These are phyloP conservation scores for Morphnarchus princeps DNA, from an alignment of 2,113 vertebrate genomes.

Conservation along the genomic window DNA sequence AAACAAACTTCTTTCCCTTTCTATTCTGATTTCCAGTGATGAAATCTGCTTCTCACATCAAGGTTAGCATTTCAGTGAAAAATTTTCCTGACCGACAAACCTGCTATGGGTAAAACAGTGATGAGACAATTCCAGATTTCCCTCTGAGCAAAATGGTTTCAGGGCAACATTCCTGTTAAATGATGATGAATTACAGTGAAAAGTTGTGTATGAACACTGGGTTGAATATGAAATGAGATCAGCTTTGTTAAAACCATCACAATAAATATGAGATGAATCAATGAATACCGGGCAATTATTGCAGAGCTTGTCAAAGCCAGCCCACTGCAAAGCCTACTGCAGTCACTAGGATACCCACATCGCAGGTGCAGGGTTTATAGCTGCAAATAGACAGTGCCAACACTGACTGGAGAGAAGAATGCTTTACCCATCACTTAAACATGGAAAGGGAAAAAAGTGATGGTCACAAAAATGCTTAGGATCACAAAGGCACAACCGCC, in stretches of 20 bases:
- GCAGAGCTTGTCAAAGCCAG: neutral
- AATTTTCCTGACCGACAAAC: neutral
- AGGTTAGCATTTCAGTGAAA: neutral
- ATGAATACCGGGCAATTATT: neutral
- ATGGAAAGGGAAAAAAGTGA: neutral
- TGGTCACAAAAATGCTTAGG: neutral
- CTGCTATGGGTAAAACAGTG: neutral
- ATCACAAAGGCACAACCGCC: neutral
- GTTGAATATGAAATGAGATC: neutral
- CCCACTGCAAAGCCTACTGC: neutral
- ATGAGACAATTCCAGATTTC: neutral
- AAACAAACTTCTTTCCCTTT: neutral
- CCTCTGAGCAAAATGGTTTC: neutral
- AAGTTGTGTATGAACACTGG: neutral
- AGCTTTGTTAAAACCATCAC: neutral
- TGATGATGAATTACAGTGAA: neutral
- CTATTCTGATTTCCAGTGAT: neutral
- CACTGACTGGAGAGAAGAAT: neutral
- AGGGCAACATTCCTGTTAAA: neutral
- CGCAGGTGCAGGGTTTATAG: neutral
- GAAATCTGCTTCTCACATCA: constrained; percentile 6
- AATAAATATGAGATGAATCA: neutral
- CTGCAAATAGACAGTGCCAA: neutral
- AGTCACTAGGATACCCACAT: neutral
- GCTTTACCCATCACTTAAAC: neutral